phyloP scores from a whole-genome alignment of 2,797 vertebrate species.

The Melanotaenia trifasciata region DNA sequence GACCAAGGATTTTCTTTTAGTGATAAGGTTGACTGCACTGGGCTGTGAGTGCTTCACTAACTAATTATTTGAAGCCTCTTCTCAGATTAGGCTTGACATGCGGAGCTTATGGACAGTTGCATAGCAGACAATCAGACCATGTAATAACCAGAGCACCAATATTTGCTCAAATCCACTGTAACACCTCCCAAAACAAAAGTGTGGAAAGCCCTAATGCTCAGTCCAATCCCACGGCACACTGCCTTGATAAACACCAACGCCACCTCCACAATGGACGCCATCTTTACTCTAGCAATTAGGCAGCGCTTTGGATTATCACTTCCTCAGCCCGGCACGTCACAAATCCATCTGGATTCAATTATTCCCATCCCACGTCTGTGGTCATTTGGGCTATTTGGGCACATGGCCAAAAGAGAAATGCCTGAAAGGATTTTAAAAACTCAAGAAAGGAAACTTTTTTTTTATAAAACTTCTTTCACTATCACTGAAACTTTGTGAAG shows the following conservation, averaged over 20 bases:
- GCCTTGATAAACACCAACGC: constrained; percentile 68
- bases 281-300: constrained; percentile 81
- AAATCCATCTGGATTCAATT: constrained; percentile 78
- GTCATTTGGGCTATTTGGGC: constrained; percentile 69
- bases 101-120: constrained; percentile 68
- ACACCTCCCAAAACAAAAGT: constrained; percentile 78
- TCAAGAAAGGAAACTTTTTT: constrained; percentile 41
- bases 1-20: constrained; percentile 64
- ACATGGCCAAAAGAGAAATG: constrained; percentile 47
- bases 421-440: constrained; percentile 54
- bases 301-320: constrained; percentile 75
- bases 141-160: constrained; percentile 72
- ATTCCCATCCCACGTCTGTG: constrained; percentile 63
- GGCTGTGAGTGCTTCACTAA: constrained; percentile 67
- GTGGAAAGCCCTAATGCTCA: constrained; percentile 64
- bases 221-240: constrained; percentile 70
- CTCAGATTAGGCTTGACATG: constrained; percentile 70
- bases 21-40: constrained; percentile 66
- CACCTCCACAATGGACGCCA: constrained; percentile 68
- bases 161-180: constrained; percentile 78
- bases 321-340: constrained; percentile 61
- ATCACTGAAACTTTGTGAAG: constrained; percentile 56
- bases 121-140: constrained; percentile 75
- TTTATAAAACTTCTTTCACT: constrained; percentile 8
- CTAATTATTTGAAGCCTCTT: constrained; percentile 76